Base-by-base conservation (phyloP, 2,113 vertebrate genomes). In the Sisor rabdophorus region DNA sequence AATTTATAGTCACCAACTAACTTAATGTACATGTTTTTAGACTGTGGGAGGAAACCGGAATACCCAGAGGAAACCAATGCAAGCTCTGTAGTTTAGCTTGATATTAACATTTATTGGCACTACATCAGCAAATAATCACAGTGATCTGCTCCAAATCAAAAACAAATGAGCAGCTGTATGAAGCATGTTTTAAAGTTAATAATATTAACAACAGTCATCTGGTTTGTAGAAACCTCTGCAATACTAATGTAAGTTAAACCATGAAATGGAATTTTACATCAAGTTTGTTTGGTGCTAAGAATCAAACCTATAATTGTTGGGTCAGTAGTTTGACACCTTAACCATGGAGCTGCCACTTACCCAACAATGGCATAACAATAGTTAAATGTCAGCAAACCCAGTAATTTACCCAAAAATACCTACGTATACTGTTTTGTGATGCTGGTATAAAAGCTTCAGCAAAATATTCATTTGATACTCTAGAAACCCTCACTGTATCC, bases 381-480 rank as follows among this genome's bases (percentile, higher is more conserved):
- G 47, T 19, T 26, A 50, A 50, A 50, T 68, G 22, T 48, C 10
- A 52, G 10, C 65, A 52, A 69, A 11, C 48, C 22, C 48, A 52
- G 64, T n/a, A 48, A 16, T 24, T 67, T 47, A 67, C 26, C 64
- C 64, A 48, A 47, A 26, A 20, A 52, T 69, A 69, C 1, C 48
- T 28, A 52, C 22, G 15, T 11, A 60, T 48, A 73, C 17, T 73
- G 24, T 50, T 72, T 17, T 72, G 70, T 44, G 52, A 52, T 10
- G 47, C 17, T 63, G 19, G 56, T 20, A 74, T 28, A 15, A 74
- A 75, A 26, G 36, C 32, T 73, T 36, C 28, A 48, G 48, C 47
- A n/a, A 30, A 44, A 52, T 24, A 71, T 26, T 9, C 28, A 67
- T 68, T 22, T 73, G 68, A 68, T 73, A 69, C 67, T 17, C 60